Base-by-base conservation (phyloP, 1,140 invertebrate species). In the Drosophila erecta region DNA sequence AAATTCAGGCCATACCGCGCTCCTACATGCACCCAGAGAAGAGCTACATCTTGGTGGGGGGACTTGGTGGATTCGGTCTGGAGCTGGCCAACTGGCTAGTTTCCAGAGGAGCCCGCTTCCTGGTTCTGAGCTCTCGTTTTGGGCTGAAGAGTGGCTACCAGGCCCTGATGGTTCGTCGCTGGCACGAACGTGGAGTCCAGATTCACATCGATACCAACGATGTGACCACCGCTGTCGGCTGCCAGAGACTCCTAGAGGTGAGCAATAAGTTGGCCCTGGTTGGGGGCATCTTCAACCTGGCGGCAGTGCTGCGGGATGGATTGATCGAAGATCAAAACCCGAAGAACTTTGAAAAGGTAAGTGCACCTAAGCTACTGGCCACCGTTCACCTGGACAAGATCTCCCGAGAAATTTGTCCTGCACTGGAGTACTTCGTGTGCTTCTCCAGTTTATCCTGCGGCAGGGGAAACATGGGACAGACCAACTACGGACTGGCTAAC, bases 391-490 rank as follows among this genome's bases (percentile, higher is more conserved):
- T 98, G 15, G 98, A 99, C 91, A 73, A 81, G 1, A 94, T 94
- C 1, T 96, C 96, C 0, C 93, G 98, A 17, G 93, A 94, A 51
- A 83, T 96, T 43, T 97, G 97, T 62, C 95, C 96, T 0, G 93
- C 96, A 24, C 92, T 98, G 24, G 97, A 98, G 66, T 97, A 98
- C 93, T 99, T 99, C 90, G 96, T 98, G 8, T 96, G 95, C 8
- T 99, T 99, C 93, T 99, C 98, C 14, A 98, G 97, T 14, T 95
- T 99, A 27, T 96, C 96, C n/a, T 98, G 98, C 92, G 98, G 98
- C 2, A 95, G 97, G 43, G 98, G 98, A 62, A 99, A 99, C 93
- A 93, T 95, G 49, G 98, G 98, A 2, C 98, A 99, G 93, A 95
- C 95, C 14, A 99, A 99, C 93, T 99, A 99, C 90, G 98, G 98